These are phyloP conservation scores for Phenganax marumi DNA, from an alignment of 92 coral and sea anemone genomes.

Conservation along the genomic window DNA sequence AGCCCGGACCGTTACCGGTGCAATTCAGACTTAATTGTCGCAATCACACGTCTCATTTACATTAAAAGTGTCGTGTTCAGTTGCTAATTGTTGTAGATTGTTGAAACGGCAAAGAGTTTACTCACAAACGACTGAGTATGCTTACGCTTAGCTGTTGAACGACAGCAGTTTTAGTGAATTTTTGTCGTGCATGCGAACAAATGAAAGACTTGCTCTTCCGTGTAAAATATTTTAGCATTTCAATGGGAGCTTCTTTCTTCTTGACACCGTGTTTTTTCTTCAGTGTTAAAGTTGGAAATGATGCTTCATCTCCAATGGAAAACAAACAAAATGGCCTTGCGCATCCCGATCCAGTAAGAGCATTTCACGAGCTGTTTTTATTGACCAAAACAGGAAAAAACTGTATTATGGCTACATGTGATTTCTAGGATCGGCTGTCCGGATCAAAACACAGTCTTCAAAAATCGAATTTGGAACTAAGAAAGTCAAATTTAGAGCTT, in stretches of 20 bases:
- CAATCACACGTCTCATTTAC: too few relatives aligned
- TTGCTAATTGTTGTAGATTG: too few relatives aligned
- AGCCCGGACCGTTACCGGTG: too few relatives aligned
- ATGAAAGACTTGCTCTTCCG: too few relatives aligned
- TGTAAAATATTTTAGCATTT: too few relatives aligned
- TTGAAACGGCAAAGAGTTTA: too few relatives aligned
- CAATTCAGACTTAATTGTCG: too few relatives aligned
- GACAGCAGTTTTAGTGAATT: too few relatives aligned
- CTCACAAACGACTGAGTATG: too few relatives aligned
- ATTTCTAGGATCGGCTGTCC: background rate
- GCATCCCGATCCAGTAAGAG: slow-evolving; percentile 31
- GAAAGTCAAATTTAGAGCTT: background rate
- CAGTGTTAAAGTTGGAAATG: slow-evolving; percentile 30
- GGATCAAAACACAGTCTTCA: slow-evolving; percentile 13
- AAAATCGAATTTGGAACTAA: slow-evolving; percentile 1
- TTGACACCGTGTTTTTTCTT: background rate
- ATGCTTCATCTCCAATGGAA: slow-evolving; percentile 10
- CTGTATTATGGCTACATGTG: background rate
- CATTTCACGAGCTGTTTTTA: background rate
- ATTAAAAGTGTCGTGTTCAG: too few relatives aligned
- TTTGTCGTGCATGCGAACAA: background rate
- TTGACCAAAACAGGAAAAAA: background rate
- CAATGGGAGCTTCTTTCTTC: too few relatives aligned
- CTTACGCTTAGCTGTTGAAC: too few relatives aligned
- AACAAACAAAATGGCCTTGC: slow-evolving; percentile 33